Evolutionary conservation across 1,140 invertebrate species (phyloP).

Genomic region (Frieseomelitta varia): DNA sequence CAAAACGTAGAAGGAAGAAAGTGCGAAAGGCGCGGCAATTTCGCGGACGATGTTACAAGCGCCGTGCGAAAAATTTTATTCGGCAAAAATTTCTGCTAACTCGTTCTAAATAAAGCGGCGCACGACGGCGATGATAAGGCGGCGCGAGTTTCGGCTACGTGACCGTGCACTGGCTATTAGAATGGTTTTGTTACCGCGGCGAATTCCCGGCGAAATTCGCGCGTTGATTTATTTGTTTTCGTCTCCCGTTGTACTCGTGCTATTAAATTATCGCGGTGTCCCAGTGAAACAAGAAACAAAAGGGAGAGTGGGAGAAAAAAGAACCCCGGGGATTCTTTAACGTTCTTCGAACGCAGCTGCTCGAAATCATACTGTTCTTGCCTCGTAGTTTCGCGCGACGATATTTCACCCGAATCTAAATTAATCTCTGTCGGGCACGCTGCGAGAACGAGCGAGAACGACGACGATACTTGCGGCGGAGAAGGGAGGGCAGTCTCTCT

Average conservation of each 20-base stretch:
- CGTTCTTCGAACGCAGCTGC: not conserved
- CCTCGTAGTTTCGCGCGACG: not conserved
- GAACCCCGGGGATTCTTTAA: not conserved
- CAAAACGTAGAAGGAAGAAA: not conserved
- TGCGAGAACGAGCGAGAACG: no score
- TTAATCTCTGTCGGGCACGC: not conserved
- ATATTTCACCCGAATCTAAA: constrained; percentile 7
- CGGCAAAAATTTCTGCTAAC: not conserved
- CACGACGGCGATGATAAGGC: not conserved
- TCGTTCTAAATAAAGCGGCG: not conserved
- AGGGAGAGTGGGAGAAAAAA: no score
- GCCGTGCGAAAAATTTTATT: not conserved
- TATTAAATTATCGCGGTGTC: constrained; percentile 1
- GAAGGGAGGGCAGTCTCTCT: not conserved
- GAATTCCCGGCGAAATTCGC: not conserved
- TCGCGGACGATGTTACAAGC: not conserved
- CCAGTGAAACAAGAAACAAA: not conserved
- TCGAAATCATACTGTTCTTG: not conserved
- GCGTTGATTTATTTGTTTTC: not conserved
- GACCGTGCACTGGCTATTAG: not conserved
- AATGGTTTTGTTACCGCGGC: not conserved
- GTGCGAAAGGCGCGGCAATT: not conserved
- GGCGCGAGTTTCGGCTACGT: not conserved
- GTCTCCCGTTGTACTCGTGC: not conserved
- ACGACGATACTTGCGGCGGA: not conserved